Evolutionary conservation across 2,888 invertebrate species (phyloP).

Genomic region (Eupeodes luniger): DNA sequence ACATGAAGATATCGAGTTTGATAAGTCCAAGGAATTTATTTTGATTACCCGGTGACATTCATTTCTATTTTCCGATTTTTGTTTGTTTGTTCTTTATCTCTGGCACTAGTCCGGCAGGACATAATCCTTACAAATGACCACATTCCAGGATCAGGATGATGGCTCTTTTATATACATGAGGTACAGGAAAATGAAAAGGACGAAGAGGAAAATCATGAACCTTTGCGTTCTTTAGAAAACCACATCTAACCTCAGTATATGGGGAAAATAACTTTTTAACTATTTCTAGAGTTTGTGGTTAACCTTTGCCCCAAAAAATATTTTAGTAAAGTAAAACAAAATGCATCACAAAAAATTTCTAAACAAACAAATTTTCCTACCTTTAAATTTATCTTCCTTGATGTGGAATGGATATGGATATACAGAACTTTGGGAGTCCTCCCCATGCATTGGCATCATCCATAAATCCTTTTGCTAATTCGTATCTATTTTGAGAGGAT

Average conservation of each 20-base stretch:
- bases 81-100: slow-evolving; percentile 72
- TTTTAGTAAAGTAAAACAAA: slow-evolving; percentile 59
- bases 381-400: slow-evolving; percentile 62
- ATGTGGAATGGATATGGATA: slow-evolving; percentile 28
- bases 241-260: slow-evolving; percentile 57
- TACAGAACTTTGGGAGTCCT: slow-evolving; percentile 46
- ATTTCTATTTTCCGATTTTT: slow-evolving; percentile 82
- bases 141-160: slow-evolving; percentile 65
- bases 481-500: slow-evolving; percentile 76
- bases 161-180: background rate
- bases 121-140: slow-evolving; percentile 78
- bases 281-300: slow-evolving; percentile 71
- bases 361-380: background rate
- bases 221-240: slow-evolving; percentile 39
- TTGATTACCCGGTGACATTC: slow-evolving; percentile 83
- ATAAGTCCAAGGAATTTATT: slow-evolving; percentile 81
- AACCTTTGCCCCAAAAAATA: slow-evolving; percentile 54
- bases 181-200: background rate
- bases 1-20: slow-evolving; percentile 64
- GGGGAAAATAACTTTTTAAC: slow-evolving; percentile 70
- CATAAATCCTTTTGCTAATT: slow-evolving; percentile 77
- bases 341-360: slow-evolving; percentile 29
- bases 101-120: slow-evolving; percentile 56
- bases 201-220: slow-evolving; percentile 49
- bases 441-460: slow-evolving; percentile 63